A percentile compares a stretch with the other conserved stretches of the same genome.
phyloP scores from a whole-genome alignment of 2,113 vertebrate genomes.

The Hypanus sabinus region DNA sequence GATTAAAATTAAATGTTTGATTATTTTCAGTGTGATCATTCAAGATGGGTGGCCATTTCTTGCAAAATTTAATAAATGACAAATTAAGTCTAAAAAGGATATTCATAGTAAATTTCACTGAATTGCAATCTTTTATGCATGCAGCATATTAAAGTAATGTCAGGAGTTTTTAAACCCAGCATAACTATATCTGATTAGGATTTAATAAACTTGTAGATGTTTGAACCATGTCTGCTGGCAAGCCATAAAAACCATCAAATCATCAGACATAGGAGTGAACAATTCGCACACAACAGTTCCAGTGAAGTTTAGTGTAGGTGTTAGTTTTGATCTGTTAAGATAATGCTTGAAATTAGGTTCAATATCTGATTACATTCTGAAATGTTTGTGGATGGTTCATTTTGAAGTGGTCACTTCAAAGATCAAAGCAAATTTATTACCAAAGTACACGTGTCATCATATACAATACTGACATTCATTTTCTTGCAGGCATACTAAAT shows the following conservation, averaged over 20 bases:
- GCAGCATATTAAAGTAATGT: background rate
- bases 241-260: no score
- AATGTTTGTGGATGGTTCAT: background rate
- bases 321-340: background rate
- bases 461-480: no score
- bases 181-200: background rate
- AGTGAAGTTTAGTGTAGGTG: background rate
- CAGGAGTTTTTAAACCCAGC: background rate
- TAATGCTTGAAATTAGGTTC: background rate
- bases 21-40: background rate
- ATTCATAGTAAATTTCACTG: background rate
- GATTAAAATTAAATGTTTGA: background rate
- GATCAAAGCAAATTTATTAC: no score
- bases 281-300: background rate
- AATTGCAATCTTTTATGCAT: background rate
- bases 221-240: background rate
- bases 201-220: background rate
- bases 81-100: background rate
- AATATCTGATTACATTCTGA: background rate
- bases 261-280: no score
- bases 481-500: no score
- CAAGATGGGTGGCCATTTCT: background rate
- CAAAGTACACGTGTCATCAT: no score
- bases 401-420: background rate
- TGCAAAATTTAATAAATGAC: background rate